Percentiles rank a stretch among this genome's conserved stretches.
Evolutionary conservation across 2,113 vertebrate genomes (phyloP).

Genomic region (Parotia lawesii): DNA sequence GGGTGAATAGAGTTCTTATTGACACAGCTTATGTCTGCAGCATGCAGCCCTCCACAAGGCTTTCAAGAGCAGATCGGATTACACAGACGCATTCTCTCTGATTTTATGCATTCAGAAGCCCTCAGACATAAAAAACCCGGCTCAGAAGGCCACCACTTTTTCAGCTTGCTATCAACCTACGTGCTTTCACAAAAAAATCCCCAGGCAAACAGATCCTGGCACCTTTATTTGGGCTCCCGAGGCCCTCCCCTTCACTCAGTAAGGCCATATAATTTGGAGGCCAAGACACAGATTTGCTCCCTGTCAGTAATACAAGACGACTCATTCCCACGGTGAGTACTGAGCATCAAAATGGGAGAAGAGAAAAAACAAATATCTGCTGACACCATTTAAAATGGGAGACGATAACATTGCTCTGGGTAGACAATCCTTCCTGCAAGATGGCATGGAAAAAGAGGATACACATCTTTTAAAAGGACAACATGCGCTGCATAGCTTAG

Average conservation of each 20-base stretch:
- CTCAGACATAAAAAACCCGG: slow-evolving; percentile 39
- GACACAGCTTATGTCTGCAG: slow-evolving; percentile 62
- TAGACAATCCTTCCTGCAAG: slow-evolving; percentile 10
- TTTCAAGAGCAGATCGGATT: slow-evolving; percentile 67
- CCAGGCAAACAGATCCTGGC: background rate
- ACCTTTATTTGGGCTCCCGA: background rate
- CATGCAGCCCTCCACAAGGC: slow-evolving; percentile 45
- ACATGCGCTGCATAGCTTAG: background rate
- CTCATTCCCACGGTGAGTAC: background rate
- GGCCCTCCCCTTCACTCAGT: background rate
- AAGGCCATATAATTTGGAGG: background rate
- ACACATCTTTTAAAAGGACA: background rate
- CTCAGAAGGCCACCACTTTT: background rate
- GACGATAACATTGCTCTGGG: background rate
- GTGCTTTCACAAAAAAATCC: background rate
- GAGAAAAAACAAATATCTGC: slow-evolving; percentile 24
- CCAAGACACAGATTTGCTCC: slow-evolving; percentile 26
- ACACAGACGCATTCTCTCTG: slow-evolving; percentile 28
- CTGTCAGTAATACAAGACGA: background rate
- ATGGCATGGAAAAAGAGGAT: slow-evolving; percentile 5
- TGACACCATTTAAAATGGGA: slow-evolving; percentile 5
- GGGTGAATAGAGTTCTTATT: slow-evolving; percentile 62
- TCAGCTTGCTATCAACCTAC: background rate
- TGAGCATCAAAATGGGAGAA: background rate
- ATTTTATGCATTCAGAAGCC: slow-evolving; percentile 56